A percentile compares a stretch with the other conserved stretches of the same genome.
Evolutionary conservation across 2,113 vertebrate genomes (phyloP).

Genomic region (Microcebus tavaratra): DNA sequence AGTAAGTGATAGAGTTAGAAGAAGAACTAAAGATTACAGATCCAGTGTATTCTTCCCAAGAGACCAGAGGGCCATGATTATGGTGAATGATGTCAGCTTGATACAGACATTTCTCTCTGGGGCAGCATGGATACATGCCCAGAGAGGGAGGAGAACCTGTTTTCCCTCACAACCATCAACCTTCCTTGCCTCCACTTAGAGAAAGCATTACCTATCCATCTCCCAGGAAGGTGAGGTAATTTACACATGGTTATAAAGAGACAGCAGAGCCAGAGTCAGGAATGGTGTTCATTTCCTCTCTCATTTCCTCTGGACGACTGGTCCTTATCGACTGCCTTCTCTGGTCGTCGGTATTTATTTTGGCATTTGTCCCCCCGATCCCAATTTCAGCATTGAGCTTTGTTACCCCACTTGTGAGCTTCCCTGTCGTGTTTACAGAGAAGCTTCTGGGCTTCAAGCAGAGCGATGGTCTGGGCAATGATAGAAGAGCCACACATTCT

Average conservation of each 20-base stretch:
- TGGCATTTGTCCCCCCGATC: not conserved
- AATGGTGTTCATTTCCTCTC: not conserved
- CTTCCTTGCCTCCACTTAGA: not conserved
- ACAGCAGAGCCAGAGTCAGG: not conserved
- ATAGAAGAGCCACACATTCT: not conserved
- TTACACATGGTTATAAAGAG: not conserved
- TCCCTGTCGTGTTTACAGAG: not conserved
- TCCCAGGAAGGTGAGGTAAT: not conserved
- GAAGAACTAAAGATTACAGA: not conserved
- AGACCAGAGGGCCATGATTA: not conserved
- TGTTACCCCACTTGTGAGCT: not conserved
- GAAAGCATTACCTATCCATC: not conserved
- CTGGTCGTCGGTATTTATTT: not conserved
- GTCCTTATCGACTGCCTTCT: not conserved
- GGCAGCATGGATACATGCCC: not conserved
- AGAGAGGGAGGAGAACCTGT: not conserved
- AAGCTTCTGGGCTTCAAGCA: not conserved
- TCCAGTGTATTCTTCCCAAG: not conserved
- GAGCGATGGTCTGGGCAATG: not conserved
- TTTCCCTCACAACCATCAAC: not conserved
- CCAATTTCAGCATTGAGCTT: not conserved
- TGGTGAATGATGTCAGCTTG: not conserved
- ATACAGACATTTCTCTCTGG: not conserved
- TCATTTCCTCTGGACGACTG: not conserved
- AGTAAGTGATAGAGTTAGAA: conserved; percentile 3